Evolutionary conservation across 2,113 vertebrate species (phyloP).

Genomic region (Microcebus griseorufus): DNA sequence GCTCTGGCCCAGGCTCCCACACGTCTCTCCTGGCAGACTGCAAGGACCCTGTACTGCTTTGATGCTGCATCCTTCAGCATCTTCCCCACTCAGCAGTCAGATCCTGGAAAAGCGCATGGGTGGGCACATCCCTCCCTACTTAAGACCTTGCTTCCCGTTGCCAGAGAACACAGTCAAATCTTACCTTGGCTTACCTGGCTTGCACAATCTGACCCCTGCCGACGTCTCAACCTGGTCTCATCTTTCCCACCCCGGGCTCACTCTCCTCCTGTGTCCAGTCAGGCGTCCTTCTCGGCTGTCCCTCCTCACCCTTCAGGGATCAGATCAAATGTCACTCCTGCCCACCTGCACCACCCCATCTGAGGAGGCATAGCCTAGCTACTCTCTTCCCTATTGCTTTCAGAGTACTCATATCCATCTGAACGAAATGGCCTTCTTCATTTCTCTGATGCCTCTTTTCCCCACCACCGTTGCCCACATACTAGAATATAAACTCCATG

Average conservation of each 20-base stretch:
- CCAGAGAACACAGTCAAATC: not conserved
- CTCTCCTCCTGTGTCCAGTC: not conserved
- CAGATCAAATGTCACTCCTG: not conserved
- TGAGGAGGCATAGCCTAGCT: no score
- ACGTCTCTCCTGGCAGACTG: not conserved
- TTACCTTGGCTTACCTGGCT: not conserved
- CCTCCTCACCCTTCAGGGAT: not conserved
- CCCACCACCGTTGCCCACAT: fast-evolving
- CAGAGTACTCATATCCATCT: not conserved
- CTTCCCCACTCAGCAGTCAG: not conserved
- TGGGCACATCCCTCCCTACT: not conserved
- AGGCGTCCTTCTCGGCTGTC: fast-evolving
- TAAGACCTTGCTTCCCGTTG: not conserved
- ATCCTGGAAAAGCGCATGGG: not conserved
- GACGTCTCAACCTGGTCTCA: not conserved
- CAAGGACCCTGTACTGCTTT: not conserved
- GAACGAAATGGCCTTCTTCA: no score
- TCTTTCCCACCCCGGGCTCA: not conserved
- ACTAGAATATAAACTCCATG: not conserved
- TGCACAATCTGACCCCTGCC: no score
- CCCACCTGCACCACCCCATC: not conserved
- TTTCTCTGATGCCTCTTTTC: not conserved
- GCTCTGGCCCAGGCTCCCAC: not conserved
- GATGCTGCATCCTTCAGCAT: not conserved
- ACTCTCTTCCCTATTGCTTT: not conserved